Evolutionary conservation across 2,113 vertebrate species (phyloP), one percentile per base, ranked within the genome.

Genomic region (Vidua chalybeata): DNA sequence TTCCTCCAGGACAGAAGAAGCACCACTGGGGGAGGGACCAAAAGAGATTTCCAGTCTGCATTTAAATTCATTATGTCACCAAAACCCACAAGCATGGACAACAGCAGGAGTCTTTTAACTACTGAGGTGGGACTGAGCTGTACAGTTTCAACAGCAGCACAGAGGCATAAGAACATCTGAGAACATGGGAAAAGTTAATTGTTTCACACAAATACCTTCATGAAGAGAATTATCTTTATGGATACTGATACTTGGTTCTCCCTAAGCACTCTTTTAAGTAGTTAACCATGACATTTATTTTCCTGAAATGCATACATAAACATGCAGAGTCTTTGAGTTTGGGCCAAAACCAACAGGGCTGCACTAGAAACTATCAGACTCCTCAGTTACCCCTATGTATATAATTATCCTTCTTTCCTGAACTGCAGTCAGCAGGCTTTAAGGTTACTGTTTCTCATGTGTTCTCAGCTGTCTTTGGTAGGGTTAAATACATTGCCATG

Each of bases 391-490:
- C 58, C 61, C 49, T 35, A 4, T 61, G 69, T 49, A 28, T 84
- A 9, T 84, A 78, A 75, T 82, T 84, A 64, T 61, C 77, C 37
- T 75, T 78, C 37, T 78, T 81, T 79, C 54, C 81, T 92, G 69
- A 64, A 21, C 23, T 46, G 59, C 8, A 90, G 68, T 75, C 37
- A 86, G 45, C 45, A 88, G n/a, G 22, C 84, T 90, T 72, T 46
- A 66, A 91, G 56, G 35, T 85, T 83, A 75, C 52, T 81, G 63
- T 24, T 67, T 87, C 80, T 82, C 39, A 28, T 71, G 37, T 62
- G 43, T 86, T 82, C 45, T 92, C 86, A 74, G 61, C 78, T 95
- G 64, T 85, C 86, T 93, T 89, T 82, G 26, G 17, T 39, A 81
- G 66, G 59, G 43, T 72, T 88, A 77, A 90, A 78, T 80, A 74